These are phyloP conservation scores for Zygaena filipendulae DNA, from an alignment of 2,888 invertebrate species.

Conservation along the genomic window DNA sequence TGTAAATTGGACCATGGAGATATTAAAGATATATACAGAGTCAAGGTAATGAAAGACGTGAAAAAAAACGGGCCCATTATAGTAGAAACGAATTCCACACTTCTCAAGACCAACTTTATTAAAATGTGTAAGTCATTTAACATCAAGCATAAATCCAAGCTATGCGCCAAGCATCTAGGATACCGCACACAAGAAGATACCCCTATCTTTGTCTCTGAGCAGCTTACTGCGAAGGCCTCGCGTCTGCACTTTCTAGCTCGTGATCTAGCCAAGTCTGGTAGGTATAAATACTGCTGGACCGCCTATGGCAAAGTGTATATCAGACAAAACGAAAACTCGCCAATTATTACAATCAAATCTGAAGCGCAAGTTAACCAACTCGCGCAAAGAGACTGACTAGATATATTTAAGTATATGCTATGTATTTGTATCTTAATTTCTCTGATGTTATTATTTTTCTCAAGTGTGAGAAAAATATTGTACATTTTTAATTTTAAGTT, in stretches of 20 bases:
- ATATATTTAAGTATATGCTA: too few species aligned
- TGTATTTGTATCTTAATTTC: too few species aligned
- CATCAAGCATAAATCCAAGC: conserved; percentile 12
- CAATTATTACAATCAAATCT: conserved; percentile 7
- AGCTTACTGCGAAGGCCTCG: conserved; percentile 5
- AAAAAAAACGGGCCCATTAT: conserved; percentile 13
- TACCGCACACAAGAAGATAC: conserved; percentile 5
- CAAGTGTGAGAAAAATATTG: too few species aligned
- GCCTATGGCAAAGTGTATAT: conserved; percentile 10
- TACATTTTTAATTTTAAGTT: too few species aligned
- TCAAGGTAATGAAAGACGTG: not conserved
- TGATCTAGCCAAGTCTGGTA: not conserved
- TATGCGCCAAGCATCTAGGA: conserved; percentile 14
- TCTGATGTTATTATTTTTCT: too few species aligned
- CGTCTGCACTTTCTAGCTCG: conserved; percentile 4
- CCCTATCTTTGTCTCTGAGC: conserved; percentile 7
- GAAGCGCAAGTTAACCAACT: conserved; percentile 11
- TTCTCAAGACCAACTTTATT: conserved; percentile 11
- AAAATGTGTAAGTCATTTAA: conserved; percentile 15
- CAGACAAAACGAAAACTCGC: conserved; percentile 7
- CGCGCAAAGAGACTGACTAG: too few species aligned
- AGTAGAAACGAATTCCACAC: conserved; percentile 15
- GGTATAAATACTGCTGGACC: conserved; percentile 9
- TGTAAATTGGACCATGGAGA: not conserved
- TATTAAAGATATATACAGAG: conserved; percentile 2